Percentiles rank a stretch among this genome's conserved stretches.
Conservation (phyloP, 2,888 invertebrate species). For the Endomychus coccineus region DNA sequence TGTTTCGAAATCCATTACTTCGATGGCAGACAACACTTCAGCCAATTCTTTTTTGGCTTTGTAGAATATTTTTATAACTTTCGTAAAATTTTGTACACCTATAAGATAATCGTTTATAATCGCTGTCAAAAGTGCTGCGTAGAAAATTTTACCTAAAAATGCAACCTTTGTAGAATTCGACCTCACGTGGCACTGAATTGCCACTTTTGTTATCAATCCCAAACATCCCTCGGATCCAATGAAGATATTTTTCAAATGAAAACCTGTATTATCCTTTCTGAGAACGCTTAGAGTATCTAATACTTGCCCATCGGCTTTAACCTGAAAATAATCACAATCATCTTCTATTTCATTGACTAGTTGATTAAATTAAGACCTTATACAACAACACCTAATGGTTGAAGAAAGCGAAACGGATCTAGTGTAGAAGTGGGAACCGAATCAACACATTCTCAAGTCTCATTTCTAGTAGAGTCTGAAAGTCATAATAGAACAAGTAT, state of each 20-base stretch:
- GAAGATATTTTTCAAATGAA: slow-evolving; percentile 91
- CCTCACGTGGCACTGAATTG: slow-evolving; percentile 77
- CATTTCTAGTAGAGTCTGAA: too few species aligned
- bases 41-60: slow-evolving; percentile 67
- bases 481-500: too few species aligned
- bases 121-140: slow-evolving; percentile 6
- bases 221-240: slow-evolving; percentile 96
- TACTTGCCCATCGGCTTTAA: slow-evolving; percentile 75
- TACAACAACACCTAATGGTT: too few species aligned
- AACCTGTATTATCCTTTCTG: slow-evolving; percentile 96
- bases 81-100: slow-evolving; percentile 71
- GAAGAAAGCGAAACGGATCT: too few species aligned
- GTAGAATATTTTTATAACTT: slow-evolving; percentile 67
- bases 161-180: slow-evolving; percentile 76
- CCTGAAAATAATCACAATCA: slow-evolving; percentile 54
- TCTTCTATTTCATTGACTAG: too few species aligned
- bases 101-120: too few species aligned
- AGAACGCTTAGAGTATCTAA: slow-evolving; percentile 76
- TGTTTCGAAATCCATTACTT: slow-evolving; percentile 77
- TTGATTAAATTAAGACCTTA: too few species aligned
- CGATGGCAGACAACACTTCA: slow-evolving; percentile 91
- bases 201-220: slow-evolving; percentile 86
- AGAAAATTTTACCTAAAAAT: slow-evolving; percentile 79
- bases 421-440: too few species aligned
- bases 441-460: too few species aligned